A percentile compares a stretch with the other conserved stretches of the same genome.
phyloP scores from a whole-genome alignment of 2,797 vertebrate genomes.

The Orientallactaga sibirica region DNA sequence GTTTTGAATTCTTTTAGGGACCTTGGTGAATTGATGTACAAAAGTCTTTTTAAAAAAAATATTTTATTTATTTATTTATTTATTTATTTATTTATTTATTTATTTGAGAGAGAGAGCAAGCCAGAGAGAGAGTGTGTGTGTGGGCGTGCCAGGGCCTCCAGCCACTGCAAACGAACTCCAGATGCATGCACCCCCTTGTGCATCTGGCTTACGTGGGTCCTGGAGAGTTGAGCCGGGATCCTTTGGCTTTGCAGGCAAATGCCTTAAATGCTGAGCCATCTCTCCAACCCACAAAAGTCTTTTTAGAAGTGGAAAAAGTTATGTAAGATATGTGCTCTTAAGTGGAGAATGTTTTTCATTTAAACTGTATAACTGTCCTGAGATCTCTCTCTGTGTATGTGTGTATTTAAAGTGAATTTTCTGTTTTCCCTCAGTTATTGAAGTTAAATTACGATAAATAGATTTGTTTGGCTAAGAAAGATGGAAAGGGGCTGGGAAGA shows the following conservation, averaged over 20 bases:
- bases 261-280: too few relatives aligned
- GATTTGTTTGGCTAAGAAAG: slow-evolving; percentile 33
- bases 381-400: neutral
- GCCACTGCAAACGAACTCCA: too few relatives aligned
- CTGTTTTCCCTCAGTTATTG: neutral
- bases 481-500: neutral
- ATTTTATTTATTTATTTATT: too few relatives aligned
- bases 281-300: neutral
- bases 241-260: too few relatives aligned
- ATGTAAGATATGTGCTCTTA: neutral
- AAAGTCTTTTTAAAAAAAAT: neutral
- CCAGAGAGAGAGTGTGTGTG: too few relatives aligned
- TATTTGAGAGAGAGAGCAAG: too few relatives aligned
- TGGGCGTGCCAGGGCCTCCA: too few relatives aligned
- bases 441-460: slow-evolving; percentile 18
- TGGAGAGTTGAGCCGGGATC: too few relatives aligned
- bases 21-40: neutral
- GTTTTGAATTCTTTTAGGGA: slow-evolving; percentile 50
- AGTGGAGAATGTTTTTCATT: slow-evolving; percentile 21
- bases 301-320: slow-evolving; percentile 11
- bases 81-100: neutral
- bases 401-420: slow-evolving; percentile 3
- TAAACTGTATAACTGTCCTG: neutral
- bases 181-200: too few relatives aligned
- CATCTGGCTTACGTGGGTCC: too few relatives aligned